Evolutionary conservation across 2,888 invertebrate species (phyloP), one percentile per base, ranked within the genome.

Genomic region (Cryptocheilus praepositus): DNA sequence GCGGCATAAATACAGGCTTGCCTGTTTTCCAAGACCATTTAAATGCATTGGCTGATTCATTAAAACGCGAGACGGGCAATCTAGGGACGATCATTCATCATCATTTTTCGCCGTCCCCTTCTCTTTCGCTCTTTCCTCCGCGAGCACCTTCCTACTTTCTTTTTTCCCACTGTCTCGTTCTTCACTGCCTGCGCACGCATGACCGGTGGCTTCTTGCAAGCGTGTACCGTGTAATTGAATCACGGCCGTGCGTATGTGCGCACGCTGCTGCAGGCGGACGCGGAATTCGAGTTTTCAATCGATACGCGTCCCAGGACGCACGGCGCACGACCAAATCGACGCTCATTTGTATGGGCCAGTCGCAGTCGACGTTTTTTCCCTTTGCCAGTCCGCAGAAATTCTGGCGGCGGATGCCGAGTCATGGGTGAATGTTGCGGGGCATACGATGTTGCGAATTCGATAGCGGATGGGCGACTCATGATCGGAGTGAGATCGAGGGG

Each of bases 41-140:
- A 76, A 76, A 75, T 76, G 75, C 76, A 77, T 78, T 70, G 74
- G 71, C 65, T 57, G 70, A 75, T 79, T 74, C 75, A 80, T 80
- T 80, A 78, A 80, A 79, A 78, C 73, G 72, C 79, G 64, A 71
- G 72, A 72, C 73, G 79, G 71, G 70, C 73, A 78, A 80, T 77
- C 72, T 77, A 72, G 70, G 63, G 64, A 61, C 66, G 74, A 76
- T 73, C 76, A 71, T 79, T 75, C 70, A 74, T 78, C 80, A 76
- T 79, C 64, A 78, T 78, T 80, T 80, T 77, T 78, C 76, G 53
- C 36, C 36, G 7, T 5, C 22, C 52, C 21, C 57, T n/a, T 36
- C 13, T 19, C 49, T 25, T 15, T 46, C 36, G n/a, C 18, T 43
- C 21, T 11, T 1, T 36, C 13, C 36, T 36, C 2, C 36, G 3